A percentile compares a stretch with the other conserved stretches of the same genome.
These are phyloP conservation scores for Polymixis lichenea DNA, from an alignment of 2,888 invertebrate genomes.

Conservation along the genomic window DNA sequence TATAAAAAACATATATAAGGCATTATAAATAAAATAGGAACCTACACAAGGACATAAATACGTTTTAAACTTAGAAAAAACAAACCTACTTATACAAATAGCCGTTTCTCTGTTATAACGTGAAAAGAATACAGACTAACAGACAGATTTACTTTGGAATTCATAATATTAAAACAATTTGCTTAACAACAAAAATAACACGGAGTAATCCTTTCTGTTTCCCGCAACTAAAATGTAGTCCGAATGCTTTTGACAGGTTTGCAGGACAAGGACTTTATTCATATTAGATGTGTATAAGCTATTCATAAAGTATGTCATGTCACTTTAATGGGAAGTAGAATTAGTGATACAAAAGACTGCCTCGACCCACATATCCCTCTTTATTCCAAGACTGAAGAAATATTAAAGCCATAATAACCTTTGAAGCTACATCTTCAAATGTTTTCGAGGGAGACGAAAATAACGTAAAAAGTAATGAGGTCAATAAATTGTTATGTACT, in stretches of 20 bases:
- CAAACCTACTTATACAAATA: no score
- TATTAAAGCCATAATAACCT: conserved; percentile 50
- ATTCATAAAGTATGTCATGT: not conserved
- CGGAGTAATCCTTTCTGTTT: not conserved
- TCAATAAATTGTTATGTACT: conserved; percentile 59
- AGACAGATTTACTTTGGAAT: not conserved
- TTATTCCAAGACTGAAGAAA: conserved; percentile 33
- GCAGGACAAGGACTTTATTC: not conserved
- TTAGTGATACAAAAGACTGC: not conserved
- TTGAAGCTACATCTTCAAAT: conserved; percentile 59
- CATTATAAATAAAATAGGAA: no score
- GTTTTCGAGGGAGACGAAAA: conserved; percentile 50
- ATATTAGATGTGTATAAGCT: not conserved
- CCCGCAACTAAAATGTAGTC: not conserved
- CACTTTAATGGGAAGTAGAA: conserved; percentile 10
- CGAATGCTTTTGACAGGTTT: not conserved
- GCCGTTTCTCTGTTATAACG: not conserved
- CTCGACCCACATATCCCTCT: conserved; percentile 9
- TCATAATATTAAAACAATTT: not conserved
- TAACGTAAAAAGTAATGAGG: conserved; percentile 66
- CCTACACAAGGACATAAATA: no score
- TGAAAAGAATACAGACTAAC: not conserved
- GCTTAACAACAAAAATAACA: not conserved
- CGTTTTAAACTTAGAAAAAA: no score
- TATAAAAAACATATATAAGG: no score